Percentiles rank a stretch among this genome's conserved stretches.
These are phyloP conservation scores for Bolinopsis microptera DNA, from an alignment of 37 sponge, comb jelly and placozoan species.

Conservation along the genomic window DNA sequence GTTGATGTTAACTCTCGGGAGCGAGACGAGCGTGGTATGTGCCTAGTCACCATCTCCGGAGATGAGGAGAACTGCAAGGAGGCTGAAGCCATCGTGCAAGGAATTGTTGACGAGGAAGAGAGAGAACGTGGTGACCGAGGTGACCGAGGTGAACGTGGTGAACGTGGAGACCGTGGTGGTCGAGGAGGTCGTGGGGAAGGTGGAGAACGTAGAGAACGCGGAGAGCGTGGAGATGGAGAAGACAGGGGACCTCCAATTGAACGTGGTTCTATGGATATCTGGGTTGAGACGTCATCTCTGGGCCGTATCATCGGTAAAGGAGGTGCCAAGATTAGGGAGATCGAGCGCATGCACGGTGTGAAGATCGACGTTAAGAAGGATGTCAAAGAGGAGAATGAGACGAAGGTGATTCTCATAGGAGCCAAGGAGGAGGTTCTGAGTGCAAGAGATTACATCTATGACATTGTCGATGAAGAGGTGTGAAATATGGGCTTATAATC, in stretches of 20 bases:
- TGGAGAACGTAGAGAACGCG: no score
- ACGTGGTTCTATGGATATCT: slow-evolving; percentile 45
- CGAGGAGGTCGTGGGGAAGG: no score
- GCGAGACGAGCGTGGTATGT: background rate
- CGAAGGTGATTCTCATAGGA: slow-evolving; percentile 46
- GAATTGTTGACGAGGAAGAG: slow-evolving; percentile 27
- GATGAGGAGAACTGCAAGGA: background rate
- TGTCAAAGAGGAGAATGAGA: slow-evolving; percentile 14
- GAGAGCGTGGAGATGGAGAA: background rate
- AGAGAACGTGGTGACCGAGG: background rate
- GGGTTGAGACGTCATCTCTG: slow-evolving; percentile 46
- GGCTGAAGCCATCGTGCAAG: slow-evolving; percentile 8
- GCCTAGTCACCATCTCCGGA: slow-evolving; percentile 13
- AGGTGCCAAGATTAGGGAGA: slow-evolving; percentile 47
- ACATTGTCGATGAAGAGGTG: slow-evolving; percentile 15
- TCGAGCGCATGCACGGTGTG: slow-evolving; percentile 6
- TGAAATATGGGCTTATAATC: background rate
- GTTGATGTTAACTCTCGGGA: slow-evolving; percentile 44
- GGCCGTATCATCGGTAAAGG: slow-evolving; percentile 31
- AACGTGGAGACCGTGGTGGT: no score
- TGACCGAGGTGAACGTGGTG: background rate
- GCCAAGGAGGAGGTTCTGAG: slow-evolving; percentile 13
- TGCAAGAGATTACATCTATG: slow-evolving; percentile 29
- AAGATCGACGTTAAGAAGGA: slow-evolving; percentile 66
- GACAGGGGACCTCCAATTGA: background rate